These are phyloP conservation scores for Picus viridis DNA, from an alignment of 2,797 vertebrate genomes.

Conservation along the genomic window DNA sequence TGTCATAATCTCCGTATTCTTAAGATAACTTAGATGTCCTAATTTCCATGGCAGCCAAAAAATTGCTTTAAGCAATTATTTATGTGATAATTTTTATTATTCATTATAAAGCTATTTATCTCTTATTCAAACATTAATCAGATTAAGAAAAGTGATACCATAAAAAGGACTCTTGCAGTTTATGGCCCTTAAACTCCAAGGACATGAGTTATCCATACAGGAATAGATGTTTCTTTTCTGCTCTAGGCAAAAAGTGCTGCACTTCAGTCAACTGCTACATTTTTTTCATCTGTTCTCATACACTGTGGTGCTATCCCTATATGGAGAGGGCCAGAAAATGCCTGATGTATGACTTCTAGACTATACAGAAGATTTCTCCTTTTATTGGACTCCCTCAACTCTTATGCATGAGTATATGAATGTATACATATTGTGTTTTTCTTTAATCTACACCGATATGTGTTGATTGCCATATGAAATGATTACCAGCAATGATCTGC, in stretches of 20 bases:
- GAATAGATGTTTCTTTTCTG: neutral
- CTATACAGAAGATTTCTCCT: neutral
- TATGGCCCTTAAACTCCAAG: constrained; percentile 21
- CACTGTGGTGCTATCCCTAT: neutral
- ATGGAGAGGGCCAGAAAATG: neutral
- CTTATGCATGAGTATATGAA: neutral
- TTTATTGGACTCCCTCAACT: neutral
- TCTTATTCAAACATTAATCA: constrained; percentile 51
- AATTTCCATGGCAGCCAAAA: constrained; percentile 53
- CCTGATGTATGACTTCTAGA: neutral
- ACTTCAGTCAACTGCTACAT: neutral
- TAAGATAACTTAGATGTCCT: constrained; percentile 28
- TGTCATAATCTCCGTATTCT: constrained; percentile 28
- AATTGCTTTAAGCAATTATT: constrained; percentile 55
- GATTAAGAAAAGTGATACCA: constrained; percentile 38
- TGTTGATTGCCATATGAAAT: constrained; percentile 1
- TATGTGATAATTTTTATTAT: constrained; percentile 50
- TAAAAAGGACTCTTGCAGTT: constrained; percentile 24
- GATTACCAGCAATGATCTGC: neutral
- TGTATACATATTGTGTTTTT: neutral
- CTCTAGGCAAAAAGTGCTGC: constrained; percentile 7
- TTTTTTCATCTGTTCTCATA: constrained; percentile 12
- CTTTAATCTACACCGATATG: neutral
- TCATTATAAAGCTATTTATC: constrained; percentile 57
- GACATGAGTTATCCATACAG: neutral